phyloP scores from a whole-genome alignment of 2,888 invertebrate species.

The Xiphydria camelus region DNA sequence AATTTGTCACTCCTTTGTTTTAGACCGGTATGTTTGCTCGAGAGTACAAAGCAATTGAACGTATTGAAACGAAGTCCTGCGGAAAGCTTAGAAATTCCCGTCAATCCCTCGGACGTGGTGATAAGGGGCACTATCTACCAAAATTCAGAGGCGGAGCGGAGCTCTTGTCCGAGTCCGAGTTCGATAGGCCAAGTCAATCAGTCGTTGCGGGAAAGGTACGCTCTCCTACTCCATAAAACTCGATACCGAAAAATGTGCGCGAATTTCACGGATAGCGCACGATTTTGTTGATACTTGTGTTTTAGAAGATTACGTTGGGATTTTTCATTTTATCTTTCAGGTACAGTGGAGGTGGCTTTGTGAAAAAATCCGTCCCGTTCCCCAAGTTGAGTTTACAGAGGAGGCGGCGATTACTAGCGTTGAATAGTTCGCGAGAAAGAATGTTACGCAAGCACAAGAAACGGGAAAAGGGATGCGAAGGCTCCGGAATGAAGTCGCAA shows the following conservation, averaged over 20 bases:
- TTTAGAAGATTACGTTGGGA: not conserved
- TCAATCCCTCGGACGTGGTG: conserved; percentile 50
- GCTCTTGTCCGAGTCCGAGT: conserved; percentile 43
- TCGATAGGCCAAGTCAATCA: conserved; percentile 44
- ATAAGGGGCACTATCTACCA: conserved; percentile 51
- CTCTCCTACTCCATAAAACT: not conserved
- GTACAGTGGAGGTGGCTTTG: conserved; percentile 62
- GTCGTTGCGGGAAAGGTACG: conserved; percentile 50
- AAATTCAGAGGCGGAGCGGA: conserved; percentile 47
- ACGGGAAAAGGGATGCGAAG: conserved; percentile 44
- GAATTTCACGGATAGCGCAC: not conserved
- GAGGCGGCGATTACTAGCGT: conserved; percentile 59
- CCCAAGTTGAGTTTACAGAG: conserved; percentile 61
- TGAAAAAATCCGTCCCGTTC: conserved; percentile 64
- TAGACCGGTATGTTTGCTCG: conserved; percentile 46
- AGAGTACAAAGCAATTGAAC: conserved; percentile 49
- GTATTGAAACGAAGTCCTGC: conserved; percentile 39
- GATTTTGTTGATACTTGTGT: conserved; percentile 1
- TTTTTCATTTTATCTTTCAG: conserved; percentile 36
- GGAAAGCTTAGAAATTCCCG: conserved; percentile 47
- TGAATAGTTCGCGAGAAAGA: conserved; percentile 55
- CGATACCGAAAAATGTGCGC: not conserved
- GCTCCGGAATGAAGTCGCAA: conserved; percentile 41
- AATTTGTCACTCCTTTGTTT: conserved; percentile 22
- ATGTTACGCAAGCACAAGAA: conserved; percentile 54